phyloP scores from a whole-genome alignment of 2,888 invertebrate genomes.

The Eristalinus aeneus region DNA sequence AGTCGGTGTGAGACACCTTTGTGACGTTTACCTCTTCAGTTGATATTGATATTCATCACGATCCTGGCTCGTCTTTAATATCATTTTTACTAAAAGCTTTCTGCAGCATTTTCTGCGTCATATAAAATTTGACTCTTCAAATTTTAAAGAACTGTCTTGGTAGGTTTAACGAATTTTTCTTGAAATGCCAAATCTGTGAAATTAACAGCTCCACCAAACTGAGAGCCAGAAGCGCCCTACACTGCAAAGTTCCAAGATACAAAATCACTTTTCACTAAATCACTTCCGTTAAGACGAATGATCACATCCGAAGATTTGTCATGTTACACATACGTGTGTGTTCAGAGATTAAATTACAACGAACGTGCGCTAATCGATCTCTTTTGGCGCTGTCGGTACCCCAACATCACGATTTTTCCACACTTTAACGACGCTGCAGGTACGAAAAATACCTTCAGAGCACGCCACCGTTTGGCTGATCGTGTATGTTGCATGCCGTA shows the following conservation, averaged over 20 bases:
- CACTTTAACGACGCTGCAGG: conserved; percentile 15
- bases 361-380: conserved; percentile 26
- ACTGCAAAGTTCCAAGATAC: not conserved
- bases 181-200: no score
- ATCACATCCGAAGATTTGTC: conserved; percentile 3
- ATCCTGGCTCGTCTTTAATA: no score
- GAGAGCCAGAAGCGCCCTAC: not conserved
- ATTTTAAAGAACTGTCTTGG: no score
- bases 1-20: no score
- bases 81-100: no score
- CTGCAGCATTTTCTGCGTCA: no score
- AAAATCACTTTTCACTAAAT: not conserved
- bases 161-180: no score
- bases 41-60: no score
- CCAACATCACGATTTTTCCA: conserved; percentile 41
- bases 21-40: no score
- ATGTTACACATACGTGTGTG: not conserved
- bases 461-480: not conserved
- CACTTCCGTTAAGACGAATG: not conserved
- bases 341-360: conserved; percentile 12
- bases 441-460: conserved; percentile 12
- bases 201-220: not conserved
- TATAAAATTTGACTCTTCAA: no score
- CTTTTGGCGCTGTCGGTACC: not conserved
- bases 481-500: not conserved